A percentile compares a stretch with the other conserved stretches of the same genome.
Conservation (phyloP, 2,888 invertebrate species). For the Nomada fucata region DNA sequence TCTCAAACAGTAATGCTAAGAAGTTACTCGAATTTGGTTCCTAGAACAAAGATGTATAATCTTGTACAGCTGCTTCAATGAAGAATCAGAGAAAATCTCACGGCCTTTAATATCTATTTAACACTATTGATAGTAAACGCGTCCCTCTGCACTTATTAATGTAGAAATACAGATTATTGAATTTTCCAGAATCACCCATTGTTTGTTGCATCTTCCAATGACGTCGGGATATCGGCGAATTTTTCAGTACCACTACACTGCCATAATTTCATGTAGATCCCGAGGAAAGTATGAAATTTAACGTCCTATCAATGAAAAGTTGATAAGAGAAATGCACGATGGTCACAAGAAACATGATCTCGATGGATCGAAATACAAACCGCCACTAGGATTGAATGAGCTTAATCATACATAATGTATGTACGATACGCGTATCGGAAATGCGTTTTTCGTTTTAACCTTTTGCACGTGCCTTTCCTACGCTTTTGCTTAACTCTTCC, state of each 20-base stretch:
- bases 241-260: conserved; percentile 40
- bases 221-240: conserved; percentile 1
- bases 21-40: background rate
- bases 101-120: conserved; percentile 74
- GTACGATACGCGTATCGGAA: conserved; percentile 5
- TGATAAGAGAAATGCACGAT: conserved; percentile 10
- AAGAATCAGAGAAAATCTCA: conserved; percentile 82
- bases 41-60: conserved; percentile 2
- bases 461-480: conserved; percentile 26
- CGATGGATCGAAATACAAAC: conserved; percentile 32
- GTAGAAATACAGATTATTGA: conserved; percentile 1
- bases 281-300: conserved; percentile 2
- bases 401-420: conserved; percentile 18
- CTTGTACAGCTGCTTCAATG: background rate
- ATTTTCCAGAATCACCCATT: conserved; percentile 6
- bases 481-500: conserved; percentile 16
- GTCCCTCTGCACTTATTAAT: conserved; percentile 42
- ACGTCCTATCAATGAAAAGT: conserved; percentile 29
- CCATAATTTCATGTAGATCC: conserved; percentile 1
- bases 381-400: conserved; percentile 36
- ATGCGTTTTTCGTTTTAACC: conserved; percentile 4
- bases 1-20: background rate
- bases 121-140: conserved; percentile 41
- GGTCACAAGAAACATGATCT: conserved; percentile 35
- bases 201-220: conserved; percentile 20